Conservation (phyloP, 2,797 vertebrate species). For the Amniataba percoides region DNA sequence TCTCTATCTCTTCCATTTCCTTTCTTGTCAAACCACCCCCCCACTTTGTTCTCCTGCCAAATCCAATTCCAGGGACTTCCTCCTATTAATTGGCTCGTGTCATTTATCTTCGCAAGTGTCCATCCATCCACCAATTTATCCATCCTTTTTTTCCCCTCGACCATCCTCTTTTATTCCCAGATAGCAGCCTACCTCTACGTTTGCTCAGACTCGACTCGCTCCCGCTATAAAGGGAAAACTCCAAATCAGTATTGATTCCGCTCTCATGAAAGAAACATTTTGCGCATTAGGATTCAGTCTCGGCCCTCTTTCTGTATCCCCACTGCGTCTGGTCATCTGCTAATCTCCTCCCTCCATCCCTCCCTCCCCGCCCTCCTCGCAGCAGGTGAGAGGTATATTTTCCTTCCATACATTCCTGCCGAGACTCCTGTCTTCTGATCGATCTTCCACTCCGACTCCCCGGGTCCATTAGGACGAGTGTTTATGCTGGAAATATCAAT, state of each 20-base stretch:
- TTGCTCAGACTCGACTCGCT: conserved; percentile 49
- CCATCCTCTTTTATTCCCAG: conserved; percentile 46
- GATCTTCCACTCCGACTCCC: conserved; percentile 60
- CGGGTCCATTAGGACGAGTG: conserved; percentile 75
- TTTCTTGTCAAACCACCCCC: background rate
- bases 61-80: conserved; percentile 48
- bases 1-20: background rate
- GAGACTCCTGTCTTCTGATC: conserved; percentile 70
- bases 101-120: conserved; percentile 65
- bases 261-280: conserved; percentile 82
- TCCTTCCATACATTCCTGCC: conserved; percentile 74
- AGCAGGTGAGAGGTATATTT: conserved; percentile 77
- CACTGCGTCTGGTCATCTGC: conserved; percentile 54
- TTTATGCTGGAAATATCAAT: conserved; percentile 80
- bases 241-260: conserved; percentile 80
- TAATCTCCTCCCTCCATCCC: conserved; percentile 57
- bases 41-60: conserved; percentile 20
- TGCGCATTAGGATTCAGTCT: conserved; percentile 71
- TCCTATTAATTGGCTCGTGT: conserved; percentile 48
- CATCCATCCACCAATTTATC: conserved; percentile 54
- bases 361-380: conserved; percentile 34
- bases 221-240: conserved; percentile 68
- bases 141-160: conserved; percentile 20
- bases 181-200: conserved; percentile 36
- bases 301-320: conserved; percentile 52